Evolutionary conservation across 2,797 vertebrate species (phyloP), one percentile per base, ranked within the genome.

Genomic region (Periparus ater): DNA sequence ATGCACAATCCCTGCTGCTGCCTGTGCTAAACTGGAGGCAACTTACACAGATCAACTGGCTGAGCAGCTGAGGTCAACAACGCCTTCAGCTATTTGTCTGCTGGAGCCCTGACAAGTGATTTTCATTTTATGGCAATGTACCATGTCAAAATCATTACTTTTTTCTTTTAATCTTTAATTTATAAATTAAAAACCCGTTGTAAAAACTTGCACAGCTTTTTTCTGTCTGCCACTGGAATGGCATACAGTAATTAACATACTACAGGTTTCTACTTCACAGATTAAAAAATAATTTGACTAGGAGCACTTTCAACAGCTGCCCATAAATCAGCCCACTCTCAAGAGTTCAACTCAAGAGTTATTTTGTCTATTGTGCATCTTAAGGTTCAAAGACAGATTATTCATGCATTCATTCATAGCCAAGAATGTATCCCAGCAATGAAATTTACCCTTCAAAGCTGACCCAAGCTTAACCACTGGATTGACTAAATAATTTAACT

Each of bases 331-430:
- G 48, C 45, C 82, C 72, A 71, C 71, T 94, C 80, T 95, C 93
- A 94, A 93, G 96, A 97, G 96, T 96, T 96, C 96, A 97, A 68
- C 84, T 96, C 93, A 86, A 74, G 90, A 97, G 95, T 94, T 95
- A 88, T 91, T 94, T 81, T 93, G 92, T 93, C 95, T 96, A 87
- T 91, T 86, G 85, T 95, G 88, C 65, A 81, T 94, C 81, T 94
- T 85, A 73, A 96, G 94, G 94, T 97, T 97, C 97, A 97, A 98
- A 97, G 96, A 75, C 96, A 95, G 91, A 96, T 97, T 96, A 96
- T 96, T 97, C 93, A 93, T 95, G 91, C 91, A 94, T 94, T 97
- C 96, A 95, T 93, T 95, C 96, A 72, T 89, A 85, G 96, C 95
- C 94, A 96, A 95, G 94, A 96, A 95, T 74, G 82, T 92, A 97